Conservation (phyloP, 2,888 invertebrate genomes). For the Peribatodes rhomboidaria region DNA sequence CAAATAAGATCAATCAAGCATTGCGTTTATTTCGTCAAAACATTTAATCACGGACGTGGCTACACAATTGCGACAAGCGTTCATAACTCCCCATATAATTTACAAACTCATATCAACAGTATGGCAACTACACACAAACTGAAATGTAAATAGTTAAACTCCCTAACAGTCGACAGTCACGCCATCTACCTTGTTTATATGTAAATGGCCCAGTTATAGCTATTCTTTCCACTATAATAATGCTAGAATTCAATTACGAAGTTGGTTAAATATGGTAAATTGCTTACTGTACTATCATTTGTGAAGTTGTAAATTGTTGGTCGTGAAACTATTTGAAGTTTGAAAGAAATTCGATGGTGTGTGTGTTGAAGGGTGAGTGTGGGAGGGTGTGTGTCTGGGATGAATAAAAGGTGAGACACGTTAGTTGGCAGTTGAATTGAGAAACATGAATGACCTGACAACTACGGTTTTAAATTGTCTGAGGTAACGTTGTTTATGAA, state of each 20-base stretch:
- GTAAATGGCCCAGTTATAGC: slow-evolving; percentile 53
- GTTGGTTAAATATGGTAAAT: slow-evolving; percentile 42
- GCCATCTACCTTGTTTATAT: slow-evolving; percentile 54
- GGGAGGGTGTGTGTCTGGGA: neutral
- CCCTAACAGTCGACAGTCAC: slow-evolving; percentile 53
- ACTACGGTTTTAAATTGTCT: too few species aligned
- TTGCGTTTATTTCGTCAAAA: neutral
- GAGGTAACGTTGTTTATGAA: too few species aligned
- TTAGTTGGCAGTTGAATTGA: neutral
- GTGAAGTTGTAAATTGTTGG: slow-evolving; percentile 32
- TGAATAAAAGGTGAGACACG: neutral
- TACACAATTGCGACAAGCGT: slow-evolving; percentile 14
- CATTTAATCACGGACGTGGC: neutral
- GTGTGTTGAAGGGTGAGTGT: too few species aligned
- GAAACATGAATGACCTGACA: too few species aligned
- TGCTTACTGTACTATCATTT: slow-evolving; percentile 43
- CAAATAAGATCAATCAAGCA: too few species aligned
- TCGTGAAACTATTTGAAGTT: slow-evolving; percentile 17
- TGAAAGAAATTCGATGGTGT: slow-evolving; percentile 8
- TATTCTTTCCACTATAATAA: slow-evolving; percentile 51
- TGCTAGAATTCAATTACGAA: slow-evolving; percentile 56
- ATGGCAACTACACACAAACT: slow-evolving; percentile 37
- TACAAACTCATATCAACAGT: slow-evolving; percentile 46
- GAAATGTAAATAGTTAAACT: slow-evolving; percentile 46
- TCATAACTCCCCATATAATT: slow-evolving; percentile 39